Evolutionary conservation across 2,888 invertebrate genomes (phyloP).

Genomic region (Andricus quercusramuli): DNA sequence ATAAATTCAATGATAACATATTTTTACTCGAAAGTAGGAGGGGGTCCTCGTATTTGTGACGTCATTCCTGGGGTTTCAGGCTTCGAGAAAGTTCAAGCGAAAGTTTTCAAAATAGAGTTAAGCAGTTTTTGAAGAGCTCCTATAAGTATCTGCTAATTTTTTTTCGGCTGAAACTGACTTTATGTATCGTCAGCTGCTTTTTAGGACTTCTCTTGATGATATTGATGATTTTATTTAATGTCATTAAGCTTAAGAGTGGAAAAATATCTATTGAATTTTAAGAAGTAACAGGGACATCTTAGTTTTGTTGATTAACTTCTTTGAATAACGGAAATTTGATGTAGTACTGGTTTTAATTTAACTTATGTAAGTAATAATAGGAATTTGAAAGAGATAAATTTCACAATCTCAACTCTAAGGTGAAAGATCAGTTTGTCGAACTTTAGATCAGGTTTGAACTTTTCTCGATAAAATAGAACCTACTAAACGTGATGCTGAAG

Average conservation of each 20-base stretch:
- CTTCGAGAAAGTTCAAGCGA: too few species aligned
- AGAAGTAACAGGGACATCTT: background rate
- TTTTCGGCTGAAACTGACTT: background rate
- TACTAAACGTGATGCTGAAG: background rate
- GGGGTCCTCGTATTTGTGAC: too few species aligned
- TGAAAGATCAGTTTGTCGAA: background rate
- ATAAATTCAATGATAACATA: too few species aligned
- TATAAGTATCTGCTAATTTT: background rate
- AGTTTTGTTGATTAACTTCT: background rate
- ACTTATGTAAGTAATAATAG: background rate
- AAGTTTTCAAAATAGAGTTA: too few species aligned
- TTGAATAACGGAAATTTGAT: background rate
- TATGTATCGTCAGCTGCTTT: conserved; percentile 7
- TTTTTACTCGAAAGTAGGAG: too few species aligned
- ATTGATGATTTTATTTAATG: background rate
- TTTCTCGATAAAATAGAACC: background rate
- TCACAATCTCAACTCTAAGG: background rate
- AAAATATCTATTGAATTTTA: background rate
- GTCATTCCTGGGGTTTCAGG: too few species aligned
- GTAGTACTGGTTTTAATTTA: background rate
- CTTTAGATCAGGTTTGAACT: background rate
- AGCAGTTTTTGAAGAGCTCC: too few species aligned
- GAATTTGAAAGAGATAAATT: background rate
- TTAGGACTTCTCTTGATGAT: background rate
- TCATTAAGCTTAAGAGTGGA: background rate